Evolutionary conservation across 2,797 vertebrate genomes (phyloP).

Genomic region (Merluccius polli): DNA sequence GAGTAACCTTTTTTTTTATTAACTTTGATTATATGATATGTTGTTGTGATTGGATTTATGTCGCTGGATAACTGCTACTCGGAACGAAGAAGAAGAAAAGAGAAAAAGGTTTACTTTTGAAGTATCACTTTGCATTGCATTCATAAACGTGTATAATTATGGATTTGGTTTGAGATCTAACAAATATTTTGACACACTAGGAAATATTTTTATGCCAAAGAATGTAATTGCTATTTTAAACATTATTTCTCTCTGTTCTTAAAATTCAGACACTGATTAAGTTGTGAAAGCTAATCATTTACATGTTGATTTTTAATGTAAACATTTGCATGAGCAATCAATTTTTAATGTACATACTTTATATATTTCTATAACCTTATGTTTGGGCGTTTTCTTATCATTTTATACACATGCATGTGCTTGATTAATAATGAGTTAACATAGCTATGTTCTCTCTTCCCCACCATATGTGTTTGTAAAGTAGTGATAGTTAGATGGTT

Average conservation of each 20-base stretch:
- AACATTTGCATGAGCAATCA: conserved; percentile 59
- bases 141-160: conserved; percentile 20
- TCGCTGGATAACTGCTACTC: conserved; percentile 29
- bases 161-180: conserved; percentile 36
- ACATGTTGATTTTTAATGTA: conserved; percentile 43
- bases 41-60: conserved; percentile 11
- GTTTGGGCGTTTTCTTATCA: conserved; percentile 61
- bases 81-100: conserved; percentile 9
- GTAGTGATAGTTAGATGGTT: background rate
- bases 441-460: background rate
- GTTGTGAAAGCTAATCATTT: conserved; percentile 34
- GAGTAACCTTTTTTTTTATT: conserved; percentile 24
- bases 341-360: conserved; percentile 58
- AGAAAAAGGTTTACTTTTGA: conserved; percentile 5
- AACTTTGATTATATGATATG: conserved; percentile 24
- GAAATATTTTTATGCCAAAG: conserved; percentile 68
- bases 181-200: conserved; percentile 42
- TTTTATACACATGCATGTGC: conserved; percentile 70
- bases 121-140: conserved; percentile 11
- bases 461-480: conserved; percentile 3
- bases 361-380: conserved; percentile 66
- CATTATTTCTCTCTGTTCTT: conserved; percentile 27
- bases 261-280: conserved; percentile 30
- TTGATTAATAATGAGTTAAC: conserved; percentile 57
- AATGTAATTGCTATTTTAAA: conserved; percentile 54